These are phyloP conservation scores for Columba guinea DNA, from an alignment of 2,797 vertebrate species.

Conservation along the genomic window DNA sequence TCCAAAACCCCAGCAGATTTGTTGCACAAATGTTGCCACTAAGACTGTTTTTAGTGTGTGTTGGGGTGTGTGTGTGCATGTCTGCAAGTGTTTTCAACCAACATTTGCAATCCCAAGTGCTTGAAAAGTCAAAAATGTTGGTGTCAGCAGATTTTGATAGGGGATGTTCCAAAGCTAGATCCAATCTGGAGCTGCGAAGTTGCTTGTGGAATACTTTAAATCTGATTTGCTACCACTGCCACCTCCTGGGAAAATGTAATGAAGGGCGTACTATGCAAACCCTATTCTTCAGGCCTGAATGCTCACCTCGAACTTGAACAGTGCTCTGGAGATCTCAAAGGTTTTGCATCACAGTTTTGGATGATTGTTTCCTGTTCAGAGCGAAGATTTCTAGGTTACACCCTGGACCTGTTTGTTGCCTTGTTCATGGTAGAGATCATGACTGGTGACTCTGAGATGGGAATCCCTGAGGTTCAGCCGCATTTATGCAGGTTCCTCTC, in stretches of 20 bases:
- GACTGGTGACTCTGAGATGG: neutral
- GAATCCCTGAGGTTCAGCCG: neutral
- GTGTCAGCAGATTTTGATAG: neutral
- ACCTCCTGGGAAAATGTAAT: neutral
- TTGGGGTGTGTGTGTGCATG: rapidly evolving
- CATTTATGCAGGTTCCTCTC: neutral
- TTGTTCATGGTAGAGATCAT: neutral
- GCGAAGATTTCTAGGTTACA: neutral
- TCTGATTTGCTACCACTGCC: neutral
- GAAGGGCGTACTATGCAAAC: neutral
- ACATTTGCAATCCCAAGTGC: neutral
- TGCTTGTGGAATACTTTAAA: neutral
- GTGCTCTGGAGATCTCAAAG: neutral
- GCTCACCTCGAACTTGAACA: neutral
- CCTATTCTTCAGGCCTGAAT: neutral
- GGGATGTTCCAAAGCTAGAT: neutral
- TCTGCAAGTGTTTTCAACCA: neutral
- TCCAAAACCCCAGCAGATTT: neutral
- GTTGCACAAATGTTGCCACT: neutral
- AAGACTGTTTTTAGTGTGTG: neutral
- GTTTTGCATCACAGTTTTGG: neutral
- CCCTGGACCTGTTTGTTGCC: neutral
- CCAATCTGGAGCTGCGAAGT: neutral
- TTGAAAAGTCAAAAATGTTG: neutral
- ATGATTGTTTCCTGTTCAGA: neutral